Base-by-base conservation (phyloP, 2,888 invertebrate species). In the Hydraecia micacea region DNA sequence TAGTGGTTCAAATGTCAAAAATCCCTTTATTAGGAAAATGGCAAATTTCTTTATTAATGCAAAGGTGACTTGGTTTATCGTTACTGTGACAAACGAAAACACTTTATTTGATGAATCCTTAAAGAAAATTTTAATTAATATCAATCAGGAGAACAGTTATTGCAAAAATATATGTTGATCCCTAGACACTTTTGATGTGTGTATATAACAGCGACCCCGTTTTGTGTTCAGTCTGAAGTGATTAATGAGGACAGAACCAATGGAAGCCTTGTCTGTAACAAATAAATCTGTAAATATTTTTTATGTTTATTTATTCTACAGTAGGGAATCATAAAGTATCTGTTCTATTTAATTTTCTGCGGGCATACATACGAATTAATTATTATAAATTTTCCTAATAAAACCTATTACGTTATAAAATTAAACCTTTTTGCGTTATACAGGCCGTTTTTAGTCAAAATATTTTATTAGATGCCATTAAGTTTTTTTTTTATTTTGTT, bases 221-320 rank as follows among this genome's bases (percentile, higher is more conserved):
- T 86, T 86, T 72, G 55, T 68, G 21, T 83, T 80, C 42, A 67
- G 63, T 76, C 74, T 66, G 63, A 70, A 63, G 84, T 81, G 76
- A 86, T 81, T 65, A 78, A 86, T 84, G 39, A 13, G 39, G 39
- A 60, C 25, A 68, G 60, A 52, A 69, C 74, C 58, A 62, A 69
- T 49, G 42, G 58, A 55, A 74, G 42, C 42, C n/a, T 39, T 62
- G n/a, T 49, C 32, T 36, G 36, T 46, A 66, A 69, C 28, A 73
- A 79, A 67, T 73, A 62, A 58, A 28, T 15, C 5, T 25, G 5
- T 32, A 25, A 52, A n/a, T 62, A 46, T 36, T 73, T 5, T 66
- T 36, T n/a, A 36, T 62, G 15, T 42, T 63, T 21, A 55, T 63
- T 72, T 80, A 63, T 80, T 32, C n/a, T 46, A 49, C 11, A 39